phyloP scores from a whole-genome alignment of 2,797 vertebrate genomes.

The Labeo calbasu region DNA sequence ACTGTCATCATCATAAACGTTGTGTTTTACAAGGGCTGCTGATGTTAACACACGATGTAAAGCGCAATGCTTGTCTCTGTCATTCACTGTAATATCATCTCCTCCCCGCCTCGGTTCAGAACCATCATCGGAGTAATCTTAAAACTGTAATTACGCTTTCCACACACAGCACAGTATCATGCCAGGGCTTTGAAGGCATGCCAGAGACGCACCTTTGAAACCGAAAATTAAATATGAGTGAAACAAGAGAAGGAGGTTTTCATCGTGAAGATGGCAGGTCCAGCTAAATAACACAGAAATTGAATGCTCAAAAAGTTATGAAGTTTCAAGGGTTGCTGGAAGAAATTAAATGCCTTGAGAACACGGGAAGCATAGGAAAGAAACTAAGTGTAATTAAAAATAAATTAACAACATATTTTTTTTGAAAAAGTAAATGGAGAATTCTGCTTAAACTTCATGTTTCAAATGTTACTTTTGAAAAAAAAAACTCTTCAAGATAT shows the following conservation, averaged over 20 bases:
- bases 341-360: not conserved
- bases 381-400: not conserved
- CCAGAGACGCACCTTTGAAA: slow-evolving; percentile 60
- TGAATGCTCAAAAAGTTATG: not conserved
- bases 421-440: not conserved
- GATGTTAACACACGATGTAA: slow-evolving; percentile 22
- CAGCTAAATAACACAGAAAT: slow-evolving; percentile 13
- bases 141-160: slow-evolving; percentile 52
- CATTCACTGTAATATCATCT: slow-evolving; percentile 1
- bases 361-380: not conserved
- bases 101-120: not conserved
- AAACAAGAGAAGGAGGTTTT: slow-evolving; percentile 40
- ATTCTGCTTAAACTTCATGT: not conserved
- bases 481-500: not conserved
- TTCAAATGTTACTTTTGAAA: not conserved
- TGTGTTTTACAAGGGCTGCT: slow-evolving; percentile 26
- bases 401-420: not conserved
- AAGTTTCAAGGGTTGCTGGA: not conserved
- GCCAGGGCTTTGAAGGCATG: slow-evolving; percentile 55
- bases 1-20: slow-evolving; percentile 1
- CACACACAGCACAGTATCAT: slow-evolving; percentile 47
- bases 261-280: slow-evolving; percentile 14
- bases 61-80: slow-evolving; percentile 2
- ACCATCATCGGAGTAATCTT: slow-evolving; percentile 55
- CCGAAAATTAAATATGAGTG: slow-evolving; percentile 54